Evolutionary conservation across 2,888 invertebrate species (phyloP), one percentile per base, ranked within the genome.

Genomic region (Nycteola revayana): DNA sequence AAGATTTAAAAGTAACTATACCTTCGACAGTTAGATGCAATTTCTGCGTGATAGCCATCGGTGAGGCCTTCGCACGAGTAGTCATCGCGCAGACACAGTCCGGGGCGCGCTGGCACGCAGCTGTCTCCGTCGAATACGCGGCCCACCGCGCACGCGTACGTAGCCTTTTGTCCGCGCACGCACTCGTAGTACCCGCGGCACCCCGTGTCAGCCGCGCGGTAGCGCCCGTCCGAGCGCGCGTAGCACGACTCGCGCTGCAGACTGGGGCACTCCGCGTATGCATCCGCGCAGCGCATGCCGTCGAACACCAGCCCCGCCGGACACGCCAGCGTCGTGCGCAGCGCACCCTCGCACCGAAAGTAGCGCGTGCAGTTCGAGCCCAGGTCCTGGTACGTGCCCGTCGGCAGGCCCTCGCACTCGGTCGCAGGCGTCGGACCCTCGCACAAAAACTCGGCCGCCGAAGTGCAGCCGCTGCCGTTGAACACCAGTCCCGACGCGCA

Each of bases 111-210:
- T 2, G 70, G 68, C n/a, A 86, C 88, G 60, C 92, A 92, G 1
- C 73, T 67, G 40, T 91, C 90, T 1, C 91, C 91, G 64, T 91
- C 89, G 65, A 91, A 92, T 9, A 80, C 79, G 28, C 75, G 73
- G 1, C 89, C 89, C 11, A 77, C 67, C 0, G 89, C 76, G 49
- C 92, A 92, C 22, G 91, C 81, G 66, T 91, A 91, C 10, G 89
- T 86, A n/a, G 90, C 89, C 60, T 90, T 90, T 49, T 87, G 82
- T 1, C 91, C 90, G 37, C 75, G 75, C 9, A 79, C 76, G 66
- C 92, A 92, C 52, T 86, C 90, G 69, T 89, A 91, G 73, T 91
- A 92, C 7, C 90, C 89, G 27, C 91, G 87, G 57, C 92, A 92
- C 1, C 90, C 90, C 1, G 87, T 79, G 52, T 79, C 83, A 11